phyloP scores from a whole-genome alignment of 2,113 vertebrate species.

The Cephalophus harveyi region DNA sequence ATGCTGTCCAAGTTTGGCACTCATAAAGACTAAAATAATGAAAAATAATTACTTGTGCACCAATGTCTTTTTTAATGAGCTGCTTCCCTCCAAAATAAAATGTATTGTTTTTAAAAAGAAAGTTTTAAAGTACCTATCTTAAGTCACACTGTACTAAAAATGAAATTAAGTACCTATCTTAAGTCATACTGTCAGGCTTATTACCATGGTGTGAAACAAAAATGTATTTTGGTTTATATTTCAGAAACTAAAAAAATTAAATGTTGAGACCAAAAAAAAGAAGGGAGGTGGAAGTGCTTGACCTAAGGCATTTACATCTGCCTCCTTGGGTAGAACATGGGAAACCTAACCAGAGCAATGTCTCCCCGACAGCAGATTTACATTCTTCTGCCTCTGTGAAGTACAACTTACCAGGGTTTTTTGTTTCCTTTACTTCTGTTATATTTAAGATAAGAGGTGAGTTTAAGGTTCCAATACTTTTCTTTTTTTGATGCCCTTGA shows the following conservation, averaged over 20 bases:
- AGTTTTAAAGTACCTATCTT: background rate
- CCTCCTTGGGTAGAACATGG: background rate
- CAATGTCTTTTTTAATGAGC: background rate
- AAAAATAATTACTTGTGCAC: background rate
- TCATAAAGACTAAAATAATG: conserved; percentile 11
- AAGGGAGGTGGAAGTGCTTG: background rate
- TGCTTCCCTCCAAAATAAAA: conserved; percentile 14
- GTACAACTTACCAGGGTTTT: background rate
- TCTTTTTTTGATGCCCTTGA: background rate
- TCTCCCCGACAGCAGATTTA: background rate
- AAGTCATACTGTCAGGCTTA: background rate
- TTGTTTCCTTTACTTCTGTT: background rate
- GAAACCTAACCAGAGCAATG: background rate
- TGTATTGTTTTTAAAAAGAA: background rate
- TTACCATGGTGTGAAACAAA: conserved; percentile 31
- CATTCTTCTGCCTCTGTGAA: background rate
- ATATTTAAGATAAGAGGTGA: background rate
- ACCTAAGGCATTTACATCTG: background rate
- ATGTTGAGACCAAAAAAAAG: background rate
- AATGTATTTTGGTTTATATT: conserved; percentile 47
- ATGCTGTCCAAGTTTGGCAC: background rate
- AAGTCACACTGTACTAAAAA: conserved; percentile 31
- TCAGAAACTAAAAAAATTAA: conserved; percentile 48
- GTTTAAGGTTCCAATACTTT: background rate
- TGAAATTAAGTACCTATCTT: background rate